Evolutionary conservation across 1,140 invertebrate genomes (phyloP), one percentile per base, ranked within the genome.

Genomic region (Brachionus rotundiformis): DNA sequence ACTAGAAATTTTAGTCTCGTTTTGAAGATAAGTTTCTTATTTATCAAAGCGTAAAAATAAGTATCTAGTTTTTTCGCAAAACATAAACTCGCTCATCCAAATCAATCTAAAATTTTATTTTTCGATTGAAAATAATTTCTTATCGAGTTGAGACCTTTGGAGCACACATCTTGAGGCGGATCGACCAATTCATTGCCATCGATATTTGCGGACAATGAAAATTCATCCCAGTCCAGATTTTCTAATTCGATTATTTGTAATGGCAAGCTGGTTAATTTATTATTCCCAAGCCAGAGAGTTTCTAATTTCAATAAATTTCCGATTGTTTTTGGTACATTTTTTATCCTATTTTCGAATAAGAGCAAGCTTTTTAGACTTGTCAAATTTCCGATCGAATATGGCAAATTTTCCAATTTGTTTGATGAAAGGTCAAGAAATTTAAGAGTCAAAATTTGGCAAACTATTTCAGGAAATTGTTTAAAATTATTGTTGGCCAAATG

Each of bases 401-500:
- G 87, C 10, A 89, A 25, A 19, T 61, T 27, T 10, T 82, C 33
- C 7, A 86, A 25, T 29, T 83, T 49, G 81, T 89, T 89, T 68
- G 86, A 84, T 73, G 84, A 85, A 19, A 88, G 65, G 76, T 89
- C 88, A 0, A 89, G 82, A 82, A 88, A 89, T 79, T 85, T 83
- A 25, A 89, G 82, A n/a, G 81, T 80, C 39, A 82, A 49, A 0
- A 88, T 44, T n/a, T 85, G 83, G 77, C 85, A 86, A 19, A 79
- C 16, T 65, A 41, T 27, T 33, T 44, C 27, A 23, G 83, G 83
- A 68, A 88, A 85, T 25, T 84, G 84, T n/a, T 83, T 79, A 81
- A 88, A 86, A 47, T 84, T 82, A 83, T 89, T 89, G 83, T 88
- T 89, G 36, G 87, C 85, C 39, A 87, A 49, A 82, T 88, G 88